Evolutionary conservation across 30 jellyfish, hydroid and myxozoan genomes (phyloP).

Genomic region (Cassiopea andromeda): DNA sequence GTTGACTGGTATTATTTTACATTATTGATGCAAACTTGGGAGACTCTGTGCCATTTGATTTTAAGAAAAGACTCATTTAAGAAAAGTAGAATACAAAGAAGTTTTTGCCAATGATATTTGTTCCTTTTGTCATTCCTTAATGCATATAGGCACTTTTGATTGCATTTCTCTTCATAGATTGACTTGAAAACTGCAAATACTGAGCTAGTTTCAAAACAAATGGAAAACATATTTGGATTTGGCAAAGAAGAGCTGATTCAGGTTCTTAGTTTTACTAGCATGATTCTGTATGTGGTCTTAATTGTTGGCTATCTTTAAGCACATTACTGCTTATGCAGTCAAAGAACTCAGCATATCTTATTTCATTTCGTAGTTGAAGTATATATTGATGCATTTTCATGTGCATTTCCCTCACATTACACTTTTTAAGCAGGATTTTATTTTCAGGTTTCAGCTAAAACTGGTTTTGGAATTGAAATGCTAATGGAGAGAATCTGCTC

Average conservation of each 20-base stretch:
- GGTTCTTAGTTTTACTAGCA: background rate
- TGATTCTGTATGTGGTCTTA: background rate
- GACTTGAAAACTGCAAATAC: slow-evolving; percentile 87
- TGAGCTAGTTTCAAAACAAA: slow-evolving; percentile 68
- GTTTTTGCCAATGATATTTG: background rate
- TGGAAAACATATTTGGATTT: slow-evolving; percentile 87
- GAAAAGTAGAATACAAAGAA: no score
- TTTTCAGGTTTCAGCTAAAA: slow-evolving; percentile 88
- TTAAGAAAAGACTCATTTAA: no score
- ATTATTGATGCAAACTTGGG: no score
- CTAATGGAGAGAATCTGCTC: slow-evolving; percentile 60
- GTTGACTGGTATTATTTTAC: no score
- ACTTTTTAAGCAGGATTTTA: background rate
- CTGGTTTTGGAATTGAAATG: slow-evolving; percentile 84
- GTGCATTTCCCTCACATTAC: no score
- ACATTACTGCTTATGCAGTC: no score
- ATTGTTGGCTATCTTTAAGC: background rate
- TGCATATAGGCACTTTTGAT: background rate
- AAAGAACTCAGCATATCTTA: no score
- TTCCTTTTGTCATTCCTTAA: background rate
- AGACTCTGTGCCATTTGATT: no score
- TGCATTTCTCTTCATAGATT: slow-evolving; percentile 44
- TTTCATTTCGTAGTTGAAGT: no score
- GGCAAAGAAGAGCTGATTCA: slow-evolving; percentile 59
- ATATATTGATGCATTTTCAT: no score